Percentiles rank a stretch among this genome's conserved stretches.
Evolutionary conservation across 2,888 invertebrate genomes (phyloP).

Genomic region (Pandemis cinnamomeana): DNA sequence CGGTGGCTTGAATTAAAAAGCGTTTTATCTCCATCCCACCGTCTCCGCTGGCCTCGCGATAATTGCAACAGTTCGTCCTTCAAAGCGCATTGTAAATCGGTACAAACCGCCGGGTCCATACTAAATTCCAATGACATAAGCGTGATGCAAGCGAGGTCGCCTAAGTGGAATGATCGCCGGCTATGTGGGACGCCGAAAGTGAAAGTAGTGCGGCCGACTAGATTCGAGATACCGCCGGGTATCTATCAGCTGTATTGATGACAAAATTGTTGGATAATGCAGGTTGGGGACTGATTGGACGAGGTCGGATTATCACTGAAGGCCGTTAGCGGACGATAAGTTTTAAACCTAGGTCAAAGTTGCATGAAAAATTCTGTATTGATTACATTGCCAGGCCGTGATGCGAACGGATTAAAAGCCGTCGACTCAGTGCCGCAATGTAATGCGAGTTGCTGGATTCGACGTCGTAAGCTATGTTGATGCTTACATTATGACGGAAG

Average conservation of each 20-base stretch:
- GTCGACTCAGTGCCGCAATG: too few species aligned
- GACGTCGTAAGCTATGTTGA: too few species aligned
- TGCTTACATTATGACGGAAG: too few species aligned
- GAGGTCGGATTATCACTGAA: too few species aligned
- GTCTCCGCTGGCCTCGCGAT: background rate
- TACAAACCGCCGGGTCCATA: conserved; percentile 52
- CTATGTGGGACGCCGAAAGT: conserved; percentile 71
- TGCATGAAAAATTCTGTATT: too few species aligned
- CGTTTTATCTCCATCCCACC: background rate
- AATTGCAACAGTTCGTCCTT: conserved; percentile 64
- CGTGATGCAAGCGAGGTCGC: conserved; percentile 67
- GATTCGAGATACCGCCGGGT: conserved; percentile 26
- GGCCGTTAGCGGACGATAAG: too few species aligned
- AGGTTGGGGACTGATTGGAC: background rate
- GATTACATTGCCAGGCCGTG: too few species aligned
- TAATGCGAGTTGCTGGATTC: too few species aligned
- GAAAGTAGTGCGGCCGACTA: conserved; percentile 68
- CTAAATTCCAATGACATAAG: conserved; percentile 75
- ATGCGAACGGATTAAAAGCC: too few species aligned
- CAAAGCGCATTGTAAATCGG: conserved; percentile 59
- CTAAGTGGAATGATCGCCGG: conserved; percentile 56
- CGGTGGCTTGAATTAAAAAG: too few species aligned
- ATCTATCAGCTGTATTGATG: conserved; percentile 16
- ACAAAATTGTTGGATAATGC: conserved; percentile 3
- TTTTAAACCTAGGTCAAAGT: too few species aligned